Conservation (phyloP, 1,140 invertebrate species). For the Bacillus rossius region DNA sequence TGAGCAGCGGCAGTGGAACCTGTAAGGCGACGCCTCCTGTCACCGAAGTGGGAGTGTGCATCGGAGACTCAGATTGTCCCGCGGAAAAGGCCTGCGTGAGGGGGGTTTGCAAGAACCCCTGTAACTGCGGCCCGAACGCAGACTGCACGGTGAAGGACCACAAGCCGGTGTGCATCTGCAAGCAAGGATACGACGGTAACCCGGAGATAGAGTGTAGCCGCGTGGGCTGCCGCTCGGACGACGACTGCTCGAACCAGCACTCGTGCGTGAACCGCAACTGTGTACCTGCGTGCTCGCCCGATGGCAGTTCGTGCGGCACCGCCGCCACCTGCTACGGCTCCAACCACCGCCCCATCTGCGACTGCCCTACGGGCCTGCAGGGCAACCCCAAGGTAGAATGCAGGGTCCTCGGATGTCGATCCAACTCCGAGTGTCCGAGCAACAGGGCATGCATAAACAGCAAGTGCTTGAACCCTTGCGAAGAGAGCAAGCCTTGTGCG, state of each 20-base stretch:
- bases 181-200: slow-evolving; percentile 73
- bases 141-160: slow-evolving; percentile 75
- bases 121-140: slow-evolving; percentile 72
- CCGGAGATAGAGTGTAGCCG: slow-evolving; percentile 67
- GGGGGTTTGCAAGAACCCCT: slow-evolving; percentile 73
- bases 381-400: slow-evolving; percentile 77
- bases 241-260: slow-evolving; percentile 69
- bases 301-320: slow-evolving; percentile 58
- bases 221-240: slow-evolving; percentile 64
- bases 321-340: slow-evolving; percentile 68
- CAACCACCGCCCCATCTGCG: slow-evolving; percentile 73
- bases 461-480: slow-evolving; percentile 72
- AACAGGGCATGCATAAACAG: slow-evolving; percentile 73
- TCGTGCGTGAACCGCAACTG: slow-evolving; percentile 73
- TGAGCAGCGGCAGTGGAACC: slow-evolving; percentile 73
- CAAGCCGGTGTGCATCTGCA: slow-evolving; percentile 78
- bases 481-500: slow-evolving; percentile 56
- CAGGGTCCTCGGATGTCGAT: slow-evolving; percentile 66
- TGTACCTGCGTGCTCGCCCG: slow-evolving; percentile 65
- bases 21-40: slow-evolving; percentile 64
- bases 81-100: slow-evolving; percentile 70
- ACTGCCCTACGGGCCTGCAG: slow-evolving; percentile 69
- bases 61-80: slow-evolving; percentile 67
- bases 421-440: slow-evolving; percentile 66
- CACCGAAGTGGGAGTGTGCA: slow-evolving; percentile 59